Base-by-base conservation (phyloP, 2,888 invertebrate species). In the Pandemis corylana region DNA sequence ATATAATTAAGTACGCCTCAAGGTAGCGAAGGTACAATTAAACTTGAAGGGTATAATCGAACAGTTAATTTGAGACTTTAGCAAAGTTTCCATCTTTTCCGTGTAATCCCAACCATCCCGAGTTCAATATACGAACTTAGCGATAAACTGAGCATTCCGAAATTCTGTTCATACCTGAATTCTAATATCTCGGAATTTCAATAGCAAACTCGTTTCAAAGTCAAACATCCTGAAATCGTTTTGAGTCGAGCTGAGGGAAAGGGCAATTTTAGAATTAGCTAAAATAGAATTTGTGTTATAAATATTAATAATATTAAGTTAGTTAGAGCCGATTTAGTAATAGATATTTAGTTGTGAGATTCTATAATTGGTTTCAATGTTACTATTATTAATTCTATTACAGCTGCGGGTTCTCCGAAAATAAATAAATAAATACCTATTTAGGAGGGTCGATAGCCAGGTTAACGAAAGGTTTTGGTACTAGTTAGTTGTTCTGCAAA, bases 151-250 rank as follows among this genome's bases (percentile, higher is more conserved):
- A 36, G 28, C n/a, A 49, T 66, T n/a, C 51, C 9, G 28, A 66
- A 66, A 51, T 36, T 28, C 51, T n/a, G 36, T 66, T 41, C 49
- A 51, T 66, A 49, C 36, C 66, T 66, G 59, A 28, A 46, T 12
- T 15, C 20, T 1, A 36, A 36, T 28, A 36, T 20, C 10, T 49
- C n/a, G 28, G 51, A 66, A 66, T 66, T 66, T 36, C 66, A 28
- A 66, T 36, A 36, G n/a, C 3, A n/a, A 66, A 66, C 36, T 66
- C n/a, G 66, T 51, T 51, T n/a, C 36, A 51, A 66, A 66, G 36
- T 66, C 51, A 36, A 66, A 66, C 51, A 51, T 36, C 15, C 49
- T 49, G 49, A 28, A 36, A 66, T 49, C 28, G 10, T 49, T 46
- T 65, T 7, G 49, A 36, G 51, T 36, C 66, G 51, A 12, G 3